Base-by-base conservation (phyloP, 92 coral and sea anemone genomes). In the Parazoanthus darwini region DNA sequence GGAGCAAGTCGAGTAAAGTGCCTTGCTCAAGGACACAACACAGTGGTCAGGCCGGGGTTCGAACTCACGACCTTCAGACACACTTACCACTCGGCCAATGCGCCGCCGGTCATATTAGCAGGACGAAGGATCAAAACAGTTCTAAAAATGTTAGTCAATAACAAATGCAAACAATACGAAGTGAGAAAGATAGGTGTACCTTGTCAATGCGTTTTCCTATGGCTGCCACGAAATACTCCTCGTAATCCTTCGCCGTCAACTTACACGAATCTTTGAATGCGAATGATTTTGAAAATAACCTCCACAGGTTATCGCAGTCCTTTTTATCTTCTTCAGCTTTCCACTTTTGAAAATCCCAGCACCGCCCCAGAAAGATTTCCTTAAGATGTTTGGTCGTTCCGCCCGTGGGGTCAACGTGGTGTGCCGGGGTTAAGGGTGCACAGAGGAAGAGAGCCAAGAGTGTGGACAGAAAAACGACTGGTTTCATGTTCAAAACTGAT, bases 291-390 rank as follows among this genome's bases (percentile, higher is more conserved):
- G 51, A 76, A 36, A 76, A 76, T 11, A 42, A 22, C 22, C 14
- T 20, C 80, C 80, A 76, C 80, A 76, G 16, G 26, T 76, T 18
- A 20, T 42, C 29, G 29, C 80, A 76, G 51, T 76, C 25, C 36
- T 14, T 39, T 22, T n/a, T 38, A 6, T 6, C 25, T 76, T 37
- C 48, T 4, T 14, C 1, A 4, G 7, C 8, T n/a, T 23, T 76
- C 80, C 14, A 2, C 14, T 42, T 76, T 39, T 76, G 80, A 76
- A 76, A 76, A 14, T 76, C 80, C 51, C 46, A 76, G 51, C 80
- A 76, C 10, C 80, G 80, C 50, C 80, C 80, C 4, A 76, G n/a
- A 5, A 37, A 37, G 1, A 76, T 76, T 42, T 76, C 80, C 54
- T 76, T 76, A 9, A 76, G 25, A 76, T 42, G 46, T 6, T 76